A percentile compares a stretch with the other conserved stretches of the same genome.
Evolutionary conservation across 2,113 vertebrate species (phyloP).

Genomic region (Dasypus novemcinctus): DNA sequence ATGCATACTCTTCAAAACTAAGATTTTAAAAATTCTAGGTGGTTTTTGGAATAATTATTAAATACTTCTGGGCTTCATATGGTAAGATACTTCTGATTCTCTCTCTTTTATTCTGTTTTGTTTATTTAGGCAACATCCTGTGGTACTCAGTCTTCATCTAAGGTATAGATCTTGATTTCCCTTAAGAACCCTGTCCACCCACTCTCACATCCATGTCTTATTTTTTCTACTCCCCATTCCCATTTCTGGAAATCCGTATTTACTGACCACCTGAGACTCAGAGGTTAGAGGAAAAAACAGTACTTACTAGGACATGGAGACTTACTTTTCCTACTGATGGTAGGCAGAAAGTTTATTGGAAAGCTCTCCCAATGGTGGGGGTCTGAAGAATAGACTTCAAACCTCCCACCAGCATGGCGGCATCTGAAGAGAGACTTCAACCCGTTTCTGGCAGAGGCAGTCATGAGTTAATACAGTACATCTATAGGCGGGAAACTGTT

Average conservation of each 20-base stretch:
- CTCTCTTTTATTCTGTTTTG: not conserved
- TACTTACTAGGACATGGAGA: too few relatives aligned
- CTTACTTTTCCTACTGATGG: too few relatives aligned
- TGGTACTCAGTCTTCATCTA: not conserved
- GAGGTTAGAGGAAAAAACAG: too few relatives aligned
- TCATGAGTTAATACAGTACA: too few relatives aligned
- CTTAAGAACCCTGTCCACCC: fast-evolving
- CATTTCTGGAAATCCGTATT: not conserved
- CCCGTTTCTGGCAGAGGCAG: too few relatives aligned
- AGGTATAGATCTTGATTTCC: not conserved
- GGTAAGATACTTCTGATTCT: not conserved
- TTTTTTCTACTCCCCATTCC: not conserved
- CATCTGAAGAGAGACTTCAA: too few relatives aligned
- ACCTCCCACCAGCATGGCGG: too few relatives aligned
- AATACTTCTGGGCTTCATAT: not conserved
- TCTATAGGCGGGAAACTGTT: too few relatives aligned
- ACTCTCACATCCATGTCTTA: not conserved
- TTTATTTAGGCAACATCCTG: not conserved
- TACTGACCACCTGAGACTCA: not conserved
- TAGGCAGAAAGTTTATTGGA: too few relatives aligned
- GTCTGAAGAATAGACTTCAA: too few relatives aligned
- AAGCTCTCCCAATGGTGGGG: too few relatives aligned
- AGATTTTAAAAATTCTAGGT: not conserved
- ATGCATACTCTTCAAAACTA: not conserved
- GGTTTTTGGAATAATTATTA: not conserved